Evolutionary conservation across 2,113 vertebrate genomes (phyloP).

Genomic region (Sisor rabdophorus): DNA sequence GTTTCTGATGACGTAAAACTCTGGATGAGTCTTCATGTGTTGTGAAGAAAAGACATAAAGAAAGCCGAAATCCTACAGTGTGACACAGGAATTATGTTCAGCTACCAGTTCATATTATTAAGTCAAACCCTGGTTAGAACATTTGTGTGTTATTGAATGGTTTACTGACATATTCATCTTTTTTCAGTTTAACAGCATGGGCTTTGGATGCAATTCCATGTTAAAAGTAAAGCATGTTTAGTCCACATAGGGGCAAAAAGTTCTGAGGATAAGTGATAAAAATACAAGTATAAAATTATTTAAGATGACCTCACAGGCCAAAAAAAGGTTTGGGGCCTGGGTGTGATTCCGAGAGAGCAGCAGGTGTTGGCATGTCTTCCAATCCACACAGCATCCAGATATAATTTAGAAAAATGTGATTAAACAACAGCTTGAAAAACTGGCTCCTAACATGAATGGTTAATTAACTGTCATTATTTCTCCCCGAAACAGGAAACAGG

Average conservation of each 20-base stretch:
- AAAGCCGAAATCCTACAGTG: too few species aligned
- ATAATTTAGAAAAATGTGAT: background rate
- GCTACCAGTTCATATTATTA: background rate
- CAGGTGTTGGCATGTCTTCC: conserved; percentile 2
- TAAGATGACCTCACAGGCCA: background rate
- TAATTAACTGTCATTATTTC: conserved; percentile 31
- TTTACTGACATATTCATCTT: background rate
- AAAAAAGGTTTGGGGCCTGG: background rate
- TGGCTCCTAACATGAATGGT: background rate
- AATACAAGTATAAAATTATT: background rate
- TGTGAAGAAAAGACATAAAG: too few species aligned
- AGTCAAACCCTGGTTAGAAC: background rate
- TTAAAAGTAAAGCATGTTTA: background rate
- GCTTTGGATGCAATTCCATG: background rate
- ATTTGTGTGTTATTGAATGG: conserved; percentile 5
- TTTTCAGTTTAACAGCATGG: background rate
- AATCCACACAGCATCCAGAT: conserved; percentile 2
- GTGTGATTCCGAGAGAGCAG: conserved; percentile 4
- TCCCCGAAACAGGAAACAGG: conserved; percentile 11
- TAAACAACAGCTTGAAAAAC: conserved; percentile 24
- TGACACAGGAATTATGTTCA: too few species aligned
- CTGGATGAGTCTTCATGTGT: too few species aligned
- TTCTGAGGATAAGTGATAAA: background rate
- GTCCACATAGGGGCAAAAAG: background rate
- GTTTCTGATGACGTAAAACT: too few species aligned